Percentiles rank a stretch among this genome's conserved stretches.
Conservation (phyloP, 1,140 invertebrate genomes). For the Brachionus koreanus region DNA sequence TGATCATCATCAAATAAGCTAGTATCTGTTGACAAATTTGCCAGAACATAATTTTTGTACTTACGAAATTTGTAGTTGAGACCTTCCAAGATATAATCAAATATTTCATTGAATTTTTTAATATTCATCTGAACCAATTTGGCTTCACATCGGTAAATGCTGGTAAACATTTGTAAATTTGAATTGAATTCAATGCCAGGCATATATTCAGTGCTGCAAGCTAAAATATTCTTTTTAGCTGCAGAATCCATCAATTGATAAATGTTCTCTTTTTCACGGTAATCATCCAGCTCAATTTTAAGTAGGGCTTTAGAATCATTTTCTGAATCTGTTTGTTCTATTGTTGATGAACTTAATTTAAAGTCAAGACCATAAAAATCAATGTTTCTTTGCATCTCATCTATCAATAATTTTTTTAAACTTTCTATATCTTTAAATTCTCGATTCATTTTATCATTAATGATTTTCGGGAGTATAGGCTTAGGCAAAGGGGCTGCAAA, state of each 20-base stretch:
- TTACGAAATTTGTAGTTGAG: constrained; percentile 19
- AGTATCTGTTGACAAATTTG: constrained; percentile 47
- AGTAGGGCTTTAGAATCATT: constrained; percentile 1
- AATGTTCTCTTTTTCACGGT: constrained; percentile 76
- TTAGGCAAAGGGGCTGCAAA: constrained; percentile 27
- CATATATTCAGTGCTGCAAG: constrained; percentile 76
- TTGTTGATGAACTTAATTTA: not conserved
- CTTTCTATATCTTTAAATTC: not conserved
- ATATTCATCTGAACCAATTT: not conserved
- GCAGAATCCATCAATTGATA: constrained; percentile 71
- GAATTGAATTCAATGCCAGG: constrained; percentile 68
- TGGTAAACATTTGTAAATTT: constrained; percentile 63
- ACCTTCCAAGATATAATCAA: constrained; percentile 62
- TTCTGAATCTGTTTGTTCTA: not conserved
- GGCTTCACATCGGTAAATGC: not conserved
- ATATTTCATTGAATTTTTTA: constrained; percentile 70
- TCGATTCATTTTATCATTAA: not conserved
- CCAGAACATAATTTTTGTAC: constrained; percentile 18
- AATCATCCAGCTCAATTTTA: constrained; percentile 70
- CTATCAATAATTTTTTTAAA: not conserved
- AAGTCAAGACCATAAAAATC: not conserved
- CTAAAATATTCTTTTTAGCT: constrained; percentile 73
- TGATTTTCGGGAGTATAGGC: constrained; percentile 16
- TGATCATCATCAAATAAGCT: constrained; percentile 46
- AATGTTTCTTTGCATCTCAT: not conserved